phyloP scores from a whole-genome alignment of 2,888 invertebrate genomes.

The Apocheima hispidaria region DNA sequence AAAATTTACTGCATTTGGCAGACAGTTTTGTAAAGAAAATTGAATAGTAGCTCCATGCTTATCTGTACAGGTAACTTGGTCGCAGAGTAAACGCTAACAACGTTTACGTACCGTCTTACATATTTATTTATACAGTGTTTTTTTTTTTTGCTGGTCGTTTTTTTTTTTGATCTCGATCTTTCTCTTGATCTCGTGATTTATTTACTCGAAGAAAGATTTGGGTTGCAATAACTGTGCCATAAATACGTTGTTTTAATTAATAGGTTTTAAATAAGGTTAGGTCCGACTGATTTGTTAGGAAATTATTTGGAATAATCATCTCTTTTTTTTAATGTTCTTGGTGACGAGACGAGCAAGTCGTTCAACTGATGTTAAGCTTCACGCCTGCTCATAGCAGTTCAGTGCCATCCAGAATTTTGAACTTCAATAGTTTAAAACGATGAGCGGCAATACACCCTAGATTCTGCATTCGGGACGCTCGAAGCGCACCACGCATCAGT shows the following conservation, averaged over 20 bases:
- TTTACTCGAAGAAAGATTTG: conserved; percentile 41
- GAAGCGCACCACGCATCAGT: no score
- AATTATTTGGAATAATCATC: not conserved
- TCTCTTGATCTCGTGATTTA: conserved; percentile 57
- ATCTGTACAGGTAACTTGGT: not conserved
- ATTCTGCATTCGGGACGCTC: no score
- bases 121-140: conserved; percentile 52
- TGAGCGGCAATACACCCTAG: no score
- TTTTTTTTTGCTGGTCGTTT: conserved; percentile 43
- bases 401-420: no score
- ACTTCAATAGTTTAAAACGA: no score
- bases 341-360: no score
- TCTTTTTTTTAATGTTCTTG: no score
- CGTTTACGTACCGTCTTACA: conserved; percentile 35
- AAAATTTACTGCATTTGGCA: not conserved
- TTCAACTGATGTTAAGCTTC: no score
- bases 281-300: not conserved
- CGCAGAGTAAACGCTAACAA: conserved; percentile 2
- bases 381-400: no score
- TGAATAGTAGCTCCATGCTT: not conserved
- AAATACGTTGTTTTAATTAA: not conserved
- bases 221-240: conserved; percentile 12
- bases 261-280: not conserved
- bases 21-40: not conserved
- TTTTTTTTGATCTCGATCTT: no score